phyloP scores from a whole-genome alignment of 2,113 vertebrate genomes.

The Alethe diademata region DNA sequence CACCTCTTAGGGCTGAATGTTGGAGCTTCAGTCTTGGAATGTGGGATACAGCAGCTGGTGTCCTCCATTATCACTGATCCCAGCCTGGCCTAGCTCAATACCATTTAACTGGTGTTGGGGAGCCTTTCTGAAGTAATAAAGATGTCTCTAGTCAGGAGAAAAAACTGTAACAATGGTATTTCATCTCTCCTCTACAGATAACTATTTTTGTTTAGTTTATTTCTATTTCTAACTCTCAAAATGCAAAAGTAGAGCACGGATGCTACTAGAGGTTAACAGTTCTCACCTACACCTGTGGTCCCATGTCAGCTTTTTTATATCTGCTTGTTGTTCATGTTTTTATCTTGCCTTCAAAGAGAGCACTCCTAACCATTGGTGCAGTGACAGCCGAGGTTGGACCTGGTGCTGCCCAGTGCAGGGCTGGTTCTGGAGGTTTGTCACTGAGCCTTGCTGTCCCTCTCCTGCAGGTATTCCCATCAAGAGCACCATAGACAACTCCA shows the following conservation, averaged over 20 bases:
- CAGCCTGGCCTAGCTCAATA: background rate
- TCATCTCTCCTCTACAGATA: background rate
- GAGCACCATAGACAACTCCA: slow-evolving; percentile 90
- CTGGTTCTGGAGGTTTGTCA: background rate
- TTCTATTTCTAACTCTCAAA: background rate
- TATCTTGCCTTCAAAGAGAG: background rate
- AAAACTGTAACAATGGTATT: background rate
- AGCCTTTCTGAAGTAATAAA: background rate
- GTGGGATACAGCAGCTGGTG: background rate
- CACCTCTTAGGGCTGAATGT: accelerated
- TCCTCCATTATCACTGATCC: background rate
- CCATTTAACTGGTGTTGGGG: background rate
- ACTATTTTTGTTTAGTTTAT: background rate
- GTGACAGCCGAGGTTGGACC: accelerated
- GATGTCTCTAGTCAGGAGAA: background rate
- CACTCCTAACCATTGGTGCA: background rate
- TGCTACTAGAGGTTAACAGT: background rate
- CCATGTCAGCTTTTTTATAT: background rate
- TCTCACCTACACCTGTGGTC: background rate
- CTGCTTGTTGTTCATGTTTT: background rate
- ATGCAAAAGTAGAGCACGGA: background rate
- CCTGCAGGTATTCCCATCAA: slow-evolving; percentile 91
- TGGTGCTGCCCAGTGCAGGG: accelerated
- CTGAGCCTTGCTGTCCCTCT: background rate
- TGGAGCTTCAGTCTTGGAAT: background rate